phyloP scores from a whole-genome alignment of 2,113 vertebrate genomes.

The Acinonyx jubatus region DNA sequence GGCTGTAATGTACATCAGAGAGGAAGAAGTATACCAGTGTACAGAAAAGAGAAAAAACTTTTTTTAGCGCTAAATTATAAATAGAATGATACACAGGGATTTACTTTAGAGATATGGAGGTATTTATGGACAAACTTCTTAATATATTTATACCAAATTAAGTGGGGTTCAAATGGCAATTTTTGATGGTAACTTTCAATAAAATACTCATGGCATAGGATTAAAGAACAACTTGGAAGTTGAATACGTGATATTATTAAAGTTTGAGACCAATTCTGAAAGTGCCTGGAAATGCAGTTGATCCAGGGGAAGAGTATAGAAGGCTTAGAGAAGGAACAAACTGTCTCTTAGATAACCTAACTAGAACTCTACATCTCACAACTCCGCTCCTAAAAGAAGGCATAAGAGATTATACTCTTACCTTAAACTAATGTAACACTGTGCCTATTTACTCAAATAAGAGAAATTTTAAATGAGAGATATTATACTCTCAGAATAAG shows the following conservation, averaged over 20 bases:
- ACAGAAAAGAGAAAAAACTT: slow-evolving; percentile 15
- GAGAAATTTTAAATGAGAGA: not conserved
- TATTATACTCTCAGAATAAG: not conserved
- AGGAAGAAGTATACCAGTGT: not conserved
- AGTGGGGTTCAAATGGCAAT: not conserved
- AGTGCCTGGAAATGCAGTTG: not conserved
- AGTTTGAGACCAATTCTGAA: not conserved
- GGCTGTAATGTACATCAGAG: not conserved
- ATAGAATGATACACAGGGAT: not conserved
- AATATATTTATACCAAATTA: not conserved
- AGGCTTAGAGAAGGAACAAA: not conserved
- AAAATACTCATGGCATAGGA: not conserved
- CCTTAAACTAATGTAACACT: not conserved
- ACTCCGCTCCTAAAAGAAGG: not conserved
- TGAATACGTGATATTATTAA: not conserved
- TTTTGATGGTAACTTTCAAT: not conserved
- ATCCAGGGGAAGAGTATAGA: not conserved
- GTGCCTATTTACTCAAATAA: not conserved
- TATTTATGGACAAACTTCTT: not conserved
- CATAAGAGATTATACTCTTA: not conserved
- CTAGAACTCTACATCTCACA: not conserved
- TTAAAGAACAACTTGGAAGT: not conserved
- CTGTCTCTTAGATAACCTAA: not conserved
- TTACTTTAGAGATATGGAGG: not conserved
- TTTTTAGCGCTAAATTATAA: slow-evolving; percentile 25